A percentile compares a stretch with the other conserved stretches of the same genome.
These are phyloP conservation scores for Sebastes paucispinis DNA, from an alignment of 2,797 vertebrate genomes.

Conservation along the genomic window DNA sequence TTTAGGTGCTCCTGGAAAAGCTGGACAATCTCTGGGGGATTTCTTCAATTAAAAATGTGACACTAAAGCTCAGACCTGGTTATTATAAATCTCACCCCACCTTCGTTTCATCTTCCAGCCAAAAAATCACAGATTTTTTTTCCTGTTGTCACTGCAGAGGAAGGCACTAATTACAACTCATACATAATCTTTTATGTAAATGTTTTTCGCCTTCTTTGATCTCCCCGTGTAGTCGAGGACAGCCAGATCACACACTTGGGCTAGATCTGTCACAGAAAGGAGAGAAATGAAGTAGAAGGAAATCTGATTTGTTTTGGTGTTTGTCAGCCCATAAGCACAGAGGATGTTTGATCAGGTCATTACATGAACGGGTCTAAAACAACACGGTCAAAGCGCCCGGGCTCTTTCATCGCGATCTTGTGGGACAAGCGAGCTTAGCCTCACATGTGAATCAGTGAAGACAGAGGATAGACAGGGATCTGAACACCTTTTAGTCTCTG, in stretches of 20 bases:
- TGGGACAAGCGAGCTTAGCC: constrained; percentile 36
- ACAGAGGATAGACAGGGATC: constrained; percentile 41
- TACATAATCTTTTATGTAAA: constrained; percentile 81
- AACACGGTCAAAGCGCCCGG: constrained; percentile 44
- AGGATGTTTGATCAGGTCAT: constrained; percentile 67
- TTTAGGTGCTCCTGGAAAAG: constrained; percentile 59
- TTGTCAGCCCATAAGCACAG: constrained; percentile 56
- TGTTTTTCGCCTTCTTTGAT: constrained; percentile 74
- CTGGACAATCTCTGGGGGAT: constrained; percentile 67
- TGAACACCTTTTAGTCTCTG: constrained; percentile 55
- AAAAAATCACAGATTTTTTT: constrained; percentile 62
- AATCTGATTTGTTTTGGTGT: constrained; percentile 73
- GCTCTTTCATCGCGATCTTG: constrained; percentile 60
- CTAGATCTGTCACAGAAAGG: constrained; percentile 66
- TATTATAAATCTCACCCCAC: constrained; percentile 65
- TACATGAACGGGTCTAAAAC: constrained; percentile 46
- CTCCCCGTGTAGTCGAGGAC: constrained; percentile 62
- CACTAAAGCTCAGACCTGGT: constrained; percentile 69
- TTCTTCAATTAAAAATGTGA: constrained; percentile 78
- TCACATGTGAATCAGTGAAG: constrained; percentile 50
- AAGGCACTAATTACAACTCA: constrained; percentile 77
- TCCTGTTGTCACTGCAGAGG: constrained; percentile 68
- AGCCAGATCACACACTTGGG: constrained; percentile 66
- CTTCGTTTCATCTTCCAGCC: constrained; percentile 72
- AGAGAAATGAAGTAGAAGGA: constrained; percentile 65